Base-by-base conservation (phyloP, 2,113 vertebrate genomes). In the Channa argus region DNA sequence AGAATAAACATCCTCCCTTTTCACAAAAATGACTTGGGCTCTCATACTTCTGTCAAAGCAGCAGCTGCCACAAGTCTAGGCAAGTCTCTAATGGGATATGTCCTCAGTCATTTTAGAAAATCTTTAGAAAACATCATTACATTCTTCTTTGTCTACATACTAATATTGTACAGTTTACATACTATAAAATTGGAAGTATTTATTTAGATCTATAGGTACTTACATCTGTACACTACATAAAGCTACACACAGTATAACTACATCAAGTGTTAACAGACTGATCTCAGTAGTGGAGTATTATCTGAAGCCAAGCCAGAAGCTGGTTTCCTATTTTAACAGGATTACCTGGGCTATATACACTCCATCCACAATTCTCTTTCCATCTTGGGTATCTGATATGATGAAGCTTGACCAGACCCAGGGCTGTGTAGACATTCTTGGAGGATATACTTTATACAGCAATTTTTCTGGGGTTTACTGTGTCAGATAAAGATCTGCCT, bases 381-480 rank as follows among this genome's bases (percentile, higher is more conserved):
- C 50, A 38, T 66, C 59, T 54, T 9, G 15, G 53, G 49, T 49
- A 74, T 80, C 72, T 71, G 66, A 87, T 78, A 63, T 41, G 33
- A 49, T 49, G 52, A 70, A 77, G 60, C 64, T 61, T 13, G 39
- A 62, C 43, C 69, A 61, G 72, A n/a, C 24, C 38, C 68, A 46
- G 52, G 39, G 6, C 6, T 7, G 6, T 41, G 56, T 47, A 45
- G 67, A 80, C n/a, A 49, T 85, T 82, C 67, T 59, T 70, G 67
- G 58, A 63, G 13, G 34, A 77, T 37, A 75, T 47, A 72, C 56
- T 71, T 66, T 79, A 83, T 54, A 76, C 63, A 67, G n/a, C 14
- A 62, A 83, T 91, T 79, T 0, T 55, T 86, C 68, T 76, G 10
- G 71, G 83, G 79, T 84, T 84, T 71, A 68, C 55, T 41, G 34